Percentiles rank a stretch among this genome's conserved stretches.
Conservation (phyloP, 2,797 vertebrate species). For the Cyclura pinguis region DNA sequence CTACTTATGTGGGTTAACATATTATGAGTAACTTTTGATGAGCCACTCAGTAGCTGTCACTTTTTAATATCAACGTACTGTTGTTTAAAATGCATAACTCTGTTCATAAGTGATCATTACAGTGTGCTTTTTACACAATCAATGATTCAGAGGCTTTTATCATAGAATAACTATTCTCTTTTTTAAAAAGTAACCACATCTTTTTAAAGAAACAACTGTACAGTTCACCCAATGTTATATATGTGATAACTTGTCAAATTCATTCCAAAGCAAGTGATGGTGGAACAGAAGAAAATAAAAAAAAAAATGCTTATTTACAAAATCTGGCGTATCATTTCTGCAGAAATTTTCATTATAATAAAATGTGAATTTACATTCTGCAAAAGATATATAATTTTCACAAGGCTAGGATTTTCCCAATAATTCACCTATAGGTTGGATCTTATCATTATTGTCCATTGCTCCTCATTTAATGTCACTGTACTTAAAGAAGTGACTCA, state of each 20-base stretch:
- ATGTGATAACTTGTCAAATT: not conserved
- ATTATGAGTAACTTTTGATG: conserved; percentile 28
- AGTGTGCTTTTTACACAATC: not conserved
- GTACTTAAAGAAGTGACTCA: conserved; percentile 6
- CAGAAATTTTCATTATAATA: not conserved
- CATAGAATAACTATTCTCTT: not conserved
- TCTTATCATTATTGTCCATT: not conserved
- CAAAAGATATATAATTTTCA: not conserved
- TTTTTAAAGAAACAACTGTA: not conserved
- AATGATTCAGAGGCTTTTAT: not conserved
- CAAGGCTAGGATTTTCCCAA: not conserved
- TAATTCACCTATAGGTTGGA: not conserved
- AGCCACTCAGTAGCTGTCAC: not conserved
- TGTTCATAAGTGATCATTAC: not conserved
- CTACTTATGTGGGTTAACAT: not conserved
- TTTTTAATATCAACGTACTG: not conserved
- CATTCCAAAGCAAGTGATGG: not conserved
- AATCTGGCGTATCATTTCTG: not conserved
- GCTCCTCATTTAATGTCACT: not conserved
- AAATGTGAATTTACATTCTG: not conserved
- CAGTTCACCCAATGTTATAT: not conserved
- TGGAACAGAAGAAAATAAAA: not conserved
- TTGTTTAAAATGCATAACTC: not conserved
- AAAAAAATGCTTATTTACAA: not conserved
- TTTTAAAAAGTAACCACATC: not conserved